These are phyloP conservation scores for Hormaphis cornu DNA, from an alignment of 1,140 invertebrate genomes.

Conservation along the genomic window DNA sequence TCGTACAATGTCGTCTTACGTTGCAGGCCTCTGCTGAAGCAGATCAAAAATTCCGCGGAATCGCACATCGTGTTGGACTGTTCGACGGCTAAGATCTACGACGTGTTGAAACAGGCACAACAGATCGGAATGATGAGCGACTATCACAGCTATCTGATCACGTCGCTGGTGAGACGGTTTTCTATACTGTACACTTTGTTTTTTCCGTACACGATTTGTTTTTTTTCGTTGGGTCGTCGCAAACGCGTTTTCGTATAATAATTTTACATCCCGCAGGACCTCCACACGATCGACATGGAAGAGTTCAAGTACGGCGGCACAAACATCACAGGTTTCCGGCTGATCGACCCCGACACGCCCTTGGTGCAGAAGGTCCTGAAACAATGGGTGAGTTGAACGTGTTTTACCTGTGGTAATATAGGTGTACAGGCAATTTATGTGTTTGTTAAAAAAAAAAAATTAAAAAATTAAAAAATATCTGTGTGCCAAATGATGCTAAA, in stretches of 20 bases:
- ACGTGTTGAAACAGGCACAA: constrained; percentile 82
- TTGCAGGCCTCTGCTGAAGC: constrained; percentile 71
- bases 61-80: constrained; percentile 88
- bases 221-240: not conserved
- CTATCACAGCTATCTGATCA: constrained; percentile 84
- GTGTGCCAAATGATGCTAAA: too few species aligned
- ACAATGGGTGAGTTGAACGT: constrained; percentile 58
- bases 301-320: constrained; percentile 90
- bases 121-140: constrained; percentile 93
- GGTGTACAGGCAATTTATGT: too few species aligned
- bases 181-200: not conserved
- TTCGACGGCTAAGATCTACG: constrained; percentile 68
- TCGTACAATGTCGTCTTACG: too few species aligned
- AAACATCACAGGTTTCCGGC: constrained; percentile 80
- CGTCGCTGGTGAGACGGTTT: constrained; percentile 60
- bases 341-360: constrained; percentile 65
- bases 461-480: too few species aligned
- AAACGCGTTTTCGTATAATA: not conserved
- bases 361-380: constrained; percentile 64
- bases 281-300: constrained; percentile 80
- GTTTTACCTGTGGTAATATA: not conserved
- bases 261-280: constrained; percentile 52
- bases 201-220: not conserved
- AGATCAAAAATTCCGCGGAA: constrained; percentile 82
- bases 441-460: too few species aligned